Evolutionary conservation across 2,113 vertebrate species (phyloP), one percentile per base, ranked within the genome.

Genomic region (Chlorodrepanis virens): DNA sequence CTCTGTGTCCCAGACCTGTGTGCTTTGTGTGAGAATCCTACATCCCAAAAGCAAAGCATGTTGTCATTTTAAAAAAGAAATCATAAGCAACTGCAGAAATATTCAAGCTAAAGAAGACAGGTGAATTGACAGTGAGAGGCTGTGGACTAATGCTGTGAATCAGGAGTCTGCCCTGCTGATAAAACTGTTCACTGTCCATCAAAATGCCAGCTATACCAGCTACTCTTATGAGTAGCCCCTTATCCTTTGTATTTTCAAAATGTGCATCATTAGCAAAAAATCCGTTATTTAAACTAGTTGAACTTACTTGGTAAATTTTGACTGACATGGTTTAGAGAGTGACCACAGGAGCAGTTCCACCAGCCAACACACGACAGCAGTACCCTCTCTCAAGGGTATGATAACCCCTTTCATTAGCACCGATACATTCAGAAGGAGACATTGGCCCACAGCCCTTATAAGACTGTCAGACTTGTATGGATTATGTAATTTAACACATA

Each of bases 401-500:
- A 63, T 39, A 93, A 94, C 76, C 54, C 44, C 79, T 40, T 89
- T 75, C 89, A 63, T 59, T 92, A 89, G 94, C 83, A 92, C 47
- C 93, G 92, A 89, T 56, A 87, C 71, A 94, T 86, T 93, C 71
- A 83, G 11, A 80, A 83, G 47, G 69, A 87, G 90, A 78, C 94
- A 52, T 5, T 3, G 52, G 71, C 86, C 79, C 86, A 63, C 68
- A 88, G 90, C 86, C 86, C 70, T 95, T 92, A n/a, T 81, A 72
- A 93, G 88, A 28, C 72, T 93, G 92, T 93, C 94, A 95, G 83
- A 70, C 84, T 74, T 74, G 60, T 91, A 93, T 94, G 70, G 94
- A 96, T 96, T 96, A 96, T 93, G 87, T 90, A 93, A 93, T 96
- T 94, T 94, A 97, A 91, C 87, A 91, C 92, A 88, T 8, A 96